These are phyloP conservation scores for Todus mexicanus DNA, from an alignment of 2,797 vertebrate species.

Conservation along the genomic window DNA sequence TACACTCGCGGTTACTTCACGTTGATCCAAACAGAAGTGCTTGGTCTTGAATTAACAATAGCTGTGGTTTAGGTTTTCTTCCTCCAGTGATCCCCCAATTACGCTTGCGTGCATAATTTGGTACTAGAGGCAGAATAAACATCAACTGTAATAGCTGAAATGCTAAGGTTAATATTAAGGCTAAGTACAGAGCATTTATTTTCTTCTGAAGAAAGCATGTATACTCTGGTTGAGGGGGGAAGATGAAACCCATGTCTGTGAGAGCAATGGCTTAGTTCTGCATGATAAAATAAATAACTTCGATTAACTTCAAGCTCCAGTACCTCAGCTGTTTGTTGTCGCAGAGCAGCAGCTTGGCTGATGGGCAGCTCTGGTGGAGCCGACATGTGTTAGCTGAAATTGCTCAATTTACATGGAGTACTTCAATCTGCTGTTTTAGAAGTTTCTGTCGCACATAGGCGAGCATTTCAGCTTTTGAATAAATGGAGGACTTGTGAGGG, in stretches of 20 bases:
- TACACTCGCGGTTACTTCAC: neutral
- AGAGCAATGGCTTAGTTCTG: constrained; percentile 55
- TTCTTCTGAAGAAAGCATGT: neutral
- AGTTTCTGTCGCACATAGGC: constrained; percentile 44
- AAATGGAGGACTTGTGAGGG: constrained; percentile 10
- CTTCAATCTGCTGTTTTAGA: constrained; percentile 11
- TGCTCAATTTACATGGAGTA: constrained; percentile 51
- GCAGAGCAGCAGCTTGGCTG: constrained; percentile 55
- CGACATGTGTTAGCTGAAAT: constrained; percentile 55
- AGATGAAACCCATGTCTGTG: constrained; percentile 1
- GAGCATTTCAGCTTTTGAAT: constrained; percentile 13
- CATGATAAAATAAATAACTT: constrained; percentile 57
- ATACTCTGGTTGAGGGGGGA: neutral
- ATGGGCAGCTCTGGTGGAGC: constrained; percentile 23
- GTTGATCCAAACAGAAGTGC: neutral
- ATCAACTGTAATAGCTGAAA: neutral
- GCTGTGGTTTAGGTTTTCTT: neutral
- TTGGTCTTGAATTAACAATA: neutral
- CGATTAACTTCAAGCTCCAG: constrained; percentile 44
- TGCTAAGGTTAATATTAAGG: constrained; percentile 33
- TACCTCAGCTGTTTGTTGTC: constrained; percentile 62
- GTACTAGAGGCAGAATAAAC: constrained; percentile 29
- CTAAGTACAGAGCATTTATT: neutral
- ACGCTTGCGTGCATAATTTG: neutral
- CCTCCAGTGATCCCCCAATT: neutral